Base-by-base conservation (phyloP, 2,797 vertebrate species). In the Poeciliopsis presidionis region DNA sequence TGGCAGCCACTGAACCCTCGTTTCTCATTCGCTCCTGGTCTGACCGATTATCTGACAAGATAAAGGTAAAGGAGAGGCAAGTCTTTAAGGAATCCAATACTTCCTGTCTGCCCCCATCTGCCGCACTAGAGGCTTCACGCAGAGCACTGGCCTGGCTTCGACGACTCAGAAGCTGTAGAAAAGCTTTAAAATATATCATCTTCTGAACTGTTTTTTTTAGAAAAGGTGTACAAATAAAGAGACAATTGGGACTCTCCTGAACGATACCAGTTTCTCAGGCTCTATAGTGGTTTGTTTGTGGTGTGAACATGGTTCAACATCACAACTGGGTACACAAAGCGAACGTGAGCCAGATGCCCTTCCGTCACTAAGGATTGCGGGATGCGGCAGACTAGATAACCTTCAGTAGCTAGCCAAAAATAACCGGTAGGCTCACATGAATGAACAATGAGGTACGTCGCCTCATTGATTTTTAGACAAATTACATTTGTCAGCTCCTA, bases 1-100 rank as follows among this genome's bases (percentile, higher is more conserved):
- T 92, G 92, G 88, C 87, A 86, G 79, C 79, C 77, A 5, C 80
- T 36, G 77, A 86, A 70, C 77, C 87, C 87, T 81, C 49, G 47
- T 84, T 88, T 75, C 61, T 49, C 28, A 78, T 80, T 84, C 84
- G 77, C 75, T 39, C 39, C 85, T 82, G 87, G 22, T 81, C 76
- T 61, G 82, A 83, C 74, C 82, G 80, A 89, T 85, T 83, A 43
- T 88, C 82, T 81, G 85, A 90, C 86, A 72, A 76, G 78, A 84
- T 65, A 14, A 72, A 79, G 78, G 73, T 76, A 87, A 87, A 91
- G 85, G 83, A 77, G 83, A 89, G 28, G 78, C 59, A 49, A 81
- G 78, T 81, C 81, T 81, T 86, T 6, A 41, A 90, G 86, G 87
- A 90, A 86, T 63, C 78, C 81, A 70, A 84, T 76, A 79, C 73